Evolutionary conservation across 2,113 vertebrate genomes (phyloP).

Genomic region (Octodon degus): DNA sequence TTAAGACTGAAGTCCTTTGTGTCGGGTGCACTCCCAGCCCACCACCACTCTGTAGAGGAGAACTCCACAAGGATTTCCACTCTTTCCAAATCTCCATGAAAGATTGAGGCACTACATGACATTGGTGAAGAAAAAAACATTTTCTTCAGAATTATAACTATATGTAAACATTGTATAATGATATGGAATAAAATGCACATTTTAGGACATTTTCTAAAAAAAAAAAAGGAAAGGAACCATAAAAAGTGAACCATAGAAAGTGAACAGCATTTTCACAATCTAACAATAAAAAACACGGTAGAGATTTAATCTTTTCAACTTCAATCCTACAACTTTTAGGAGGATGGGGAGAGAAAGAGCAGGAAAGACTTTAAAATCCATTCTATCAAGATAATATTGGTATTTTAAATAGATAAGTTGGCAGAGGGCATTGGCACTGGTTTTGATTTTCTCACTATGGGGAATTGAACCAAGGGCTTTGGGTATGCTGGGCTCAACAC

Average conservation of each 20-base stretch:
- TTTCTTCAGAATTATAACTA: too few relatives aligned
- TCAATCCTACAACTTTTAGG: not conserved
- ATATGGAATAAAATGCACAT: too few relatives aligned
- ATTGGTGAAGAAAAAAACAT: too few relatives aligned
- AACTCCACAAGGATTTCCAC: constrained; percentile 75
- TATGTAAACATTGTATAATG: too few relatives aligned
- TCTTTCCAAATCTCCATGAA: constrained; percentile 66
- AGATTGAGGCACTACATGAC: too few relatives aligned
- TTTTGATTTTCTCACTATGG: not conserved
- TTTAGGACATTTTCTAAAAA: too few relatives aligned
- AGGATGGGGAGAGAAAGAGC: not conserved
- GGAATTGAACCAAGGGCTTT: not conserved
- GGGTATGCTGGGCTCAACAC: not conserved
- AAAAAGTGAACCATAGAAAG: not conserved
- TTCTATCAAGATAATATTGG: not conserved
- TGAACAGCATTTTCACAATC: not conserved
- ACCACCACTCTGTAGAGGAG: constrained; percentile 78
- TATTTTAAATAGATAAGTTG: constrained; percentile 27
- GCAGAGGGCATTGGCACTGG: not conserved
- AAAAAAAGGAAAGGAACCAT: too few relatives aligned
- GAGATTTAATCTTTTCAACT: not conserved
- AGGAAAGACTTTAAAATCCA: constrained; percentile 7
- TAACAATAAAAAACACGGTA: not conserved
- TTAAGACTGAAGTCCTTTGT: constrained; percentile 60
- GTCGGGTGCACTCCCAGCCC: constrained; percentile 70